Evolutionary conservation across 2,888 invertebrate genomes (phyloP), one percentile per base, ranked within the genome.

Genomic region (Matsumyia berberina): DNA sequence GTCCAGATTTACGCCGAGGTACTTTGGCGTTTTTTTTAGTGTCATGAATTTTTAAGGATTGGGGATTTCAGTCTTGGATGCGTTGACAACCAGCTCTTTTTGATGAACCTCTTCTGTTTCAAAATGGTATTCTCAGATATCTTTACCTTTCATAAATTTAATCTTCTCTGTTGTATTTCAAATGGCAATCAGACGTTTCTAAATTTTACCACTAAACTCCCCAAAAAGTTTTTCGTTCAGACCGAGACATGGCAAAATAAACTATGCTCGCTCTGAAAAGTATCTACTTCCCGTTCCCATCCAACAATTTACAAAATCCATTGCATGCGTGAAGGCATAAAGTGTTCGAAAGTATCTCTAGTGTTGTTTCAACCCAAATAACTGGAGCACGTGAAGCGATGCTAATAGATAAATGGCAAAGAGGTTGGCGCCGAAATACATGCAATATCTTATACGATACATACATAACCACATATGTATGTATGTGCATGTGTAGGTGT

Each of bases 361-460:
- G 15, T 66, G 66, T 24, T 49, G 15, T 37, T 51, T 66, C 29
- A 66, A 51, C 29, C 49, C 51, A 66, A 29, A 66, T 66, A 51
- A 15, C 51, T 37, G 66, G 51, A 39, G 29, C 37, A 51, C 35
- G 24, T 49, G n/a, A 24, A 49, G n/a, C 35, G n/a, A 15, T 29
- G 37, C 19, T 24, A 24, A 17, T 6, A 57, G 37, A 37, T 33
- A 57, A 15, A 57, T 55, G 15, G 53, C 19, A 3, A 19, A 7
- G 64, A 35, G 19, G 11, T 33, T 64, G 49, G 64, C 49, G 49
- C 64, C 19, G 24, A 24, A 24, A 24, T 19, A 49, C 49, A 49
- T 29, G 0, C 57, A 6, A 37, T 49, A 39, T 12, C 3, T 35
- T 3, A 17, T 11, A 3, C 33, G 9, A 35, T 24, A 24, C 24